Conservation (phyloP, 1,140 invertebrate genomes). For the Leguminivora glycinivorella region DNA sequence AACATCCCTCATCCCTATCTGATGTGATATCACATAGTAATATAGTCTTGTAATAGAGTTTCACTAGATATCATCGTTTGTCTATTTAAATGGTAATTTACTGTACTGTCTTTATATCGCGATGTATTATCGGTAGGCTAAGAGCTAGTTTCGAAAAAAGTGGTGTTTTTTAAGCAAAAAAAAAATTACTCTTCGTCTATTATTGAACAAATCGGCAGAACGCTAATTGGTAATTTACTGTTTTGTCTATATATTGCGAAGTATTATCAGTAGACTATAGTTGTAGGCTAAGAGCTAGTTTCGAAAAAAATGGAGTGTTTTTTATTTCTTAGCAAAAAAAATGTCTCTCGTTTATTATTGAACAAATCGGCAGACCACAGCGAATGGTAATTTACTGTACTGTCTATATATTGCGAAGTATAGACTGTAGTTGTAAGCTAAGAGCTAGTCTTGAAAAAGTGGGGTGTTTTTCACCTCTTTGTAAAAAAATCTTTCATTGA, state of each 20-base stretch:
- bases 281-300: too few species aligned
- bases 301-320: too few species aligned
- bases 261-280: too few species aligned
- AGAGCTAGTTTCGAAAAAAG: not conserved
- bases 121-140: not conserved
- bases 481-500: too few species aligned
- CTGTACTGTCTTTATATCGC: constrained; percentile 10
- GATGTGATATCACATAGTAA: constrained; percentile 11
- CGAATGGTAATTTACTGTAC: constrained; percentile 21
- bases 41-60: constrained; percentile 22
- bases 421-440: not conserved
- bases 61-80: not conserved
- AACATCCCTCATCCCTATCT: not conserved
- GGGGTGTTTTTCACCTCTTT: too few species aligned
- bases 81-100: constrained; percentile 23
- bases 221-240: too few species aligned
- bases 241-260: too few species aligned
- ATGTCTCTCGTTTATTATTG: too few species aligned
- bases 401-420: not conserved
- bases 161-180: not conserved
- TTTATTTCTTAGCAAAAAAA: too few species aligned
- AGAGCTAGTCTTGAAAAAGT: not conserved
- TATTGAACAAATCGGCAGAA: too few species aligned
- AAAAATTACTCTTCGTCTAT: too few species aligned
- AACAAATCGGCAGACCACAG: too few species aligned